Base-by-base conservation (phyloP, 2,888 invertebrate species). In the Metopia argyrocephala region DNA sequence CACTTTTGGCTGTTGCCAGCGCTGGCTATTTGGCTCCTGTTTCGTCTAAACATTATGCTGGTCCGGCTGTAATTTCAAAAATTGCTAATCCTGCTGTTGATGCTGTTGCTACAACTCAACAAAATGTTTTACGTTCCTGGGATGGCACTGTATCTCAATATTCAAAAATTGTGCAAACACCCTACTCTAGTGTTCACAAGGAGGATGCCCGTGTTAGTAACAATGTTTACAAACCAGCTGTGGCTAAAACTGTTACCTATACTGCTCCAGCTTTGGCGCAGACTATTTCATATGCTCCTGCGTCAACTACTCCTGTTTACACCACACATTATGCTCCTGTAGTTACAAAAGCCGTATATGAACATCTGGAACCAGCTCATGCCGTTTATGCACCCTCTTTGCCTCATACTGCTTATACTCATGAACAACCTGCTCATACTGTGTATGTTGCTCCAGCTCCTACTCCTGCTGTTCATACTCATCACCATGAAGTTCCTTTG, bases 161-260 rank as follows among this genome's bases (percentile, higher is more conserved):
- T 90, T 91, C 92, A 85, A 93, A 93, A 88, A 92, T 92, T 69
- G 92, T 92, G 31, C 92, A 93, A 85, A 92, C 92, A 65, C 92
- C 93, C 71, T 93, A 92, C 91, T 92, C 93, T 83, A 93, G 92
- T 86, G 92, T 93, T 38, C 92, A 92, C 86, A 93, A 93, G 89
- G 70, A 85, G 31, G 88, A 93, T 82, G 92, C 92, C 68, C 92
- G 93, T 83, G 89, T 92, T 89, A 92, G 92, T 89, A 79, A 79
- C 86, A 92, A 92, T 85, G 91, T 90, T 18, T 89, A 91, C 79
- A 89, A 62, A 38, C 86, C 86, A 0, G 79, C 84, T 0, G 18
- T 85, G 6, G 82, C 84, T 50, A 86, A 86, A 74, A 79, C 79
- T 48, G 56, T 79, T 1, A 18, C 62, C 88, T 82, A 81, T 62